Evolutionary conservation across 64 coral and sea anemone species (phyloP).

Genomic region (Cladopsammia gracilis): DNA sequence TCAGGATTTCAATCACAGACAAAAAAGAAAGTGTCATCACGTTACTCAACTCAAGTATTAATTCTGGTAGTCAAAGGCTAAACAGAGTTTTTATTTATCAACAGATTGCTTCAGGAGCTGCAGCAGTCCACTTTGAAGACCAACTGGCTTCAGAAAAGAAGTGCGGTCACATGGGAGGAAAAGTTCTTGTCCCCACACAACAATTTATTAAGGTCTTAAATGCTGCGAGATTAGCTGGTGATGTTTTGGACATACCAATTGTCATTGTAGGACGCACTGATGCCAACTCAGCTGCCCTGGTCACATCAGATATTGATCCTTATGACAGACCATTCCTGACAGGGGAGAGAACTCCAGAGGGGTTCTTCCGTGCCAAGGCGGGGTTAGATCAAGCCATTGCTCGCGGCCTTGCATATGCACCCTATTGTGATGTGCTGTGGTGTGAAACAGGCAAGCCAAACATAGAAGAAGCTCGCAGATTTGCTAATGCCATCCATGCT

Average conservation of each 20-base stretch:
- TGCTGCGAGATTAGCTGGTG: slow-evolving; percentile 90
- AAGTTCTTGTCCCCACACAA: slow-evolving; percentile 94
- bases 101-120: slow-evolving; percentile 93
- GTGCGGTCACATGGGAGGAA: slow-evolving; percentile 99
- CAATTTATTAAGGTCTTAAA: slow-evolving; percentile 96
- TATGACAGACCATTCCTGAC: slow-evolving; percentile 94
- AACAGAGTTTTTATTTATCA: not conserved
- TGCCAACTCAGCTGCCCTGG: slow-evolving; percentile 94
- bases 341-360: slow-evolving; percentile 93
- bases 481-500: slow-evolving; percentile 96
- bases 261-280: slow-evolving; percentile 97
- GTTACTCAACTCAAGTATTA: not conserved
- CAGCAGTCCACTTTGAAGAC: slow-evolving; percentile 98
- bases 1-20: too few relatives aligned
- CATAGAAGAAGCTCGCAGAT: slow-evolving; percentile 92
- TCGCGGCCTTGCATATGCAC: slow-evolving; percentile 92
- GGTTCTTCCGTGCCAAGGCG: slow-evolving; percentile 84
- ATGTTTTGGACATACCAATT: slow-evolving; percentile 85
- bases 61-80: not conserved
- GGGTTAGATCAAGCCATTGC: slow-evolving; percentile 98
- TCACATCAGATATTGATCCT: slow-evolving; percentile 96
- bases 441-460: slow-evolving; percentile 99
- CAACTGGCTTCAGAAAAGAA: slow-evolving; percentile 99
- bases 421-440: slow-evolving; percentile 98
- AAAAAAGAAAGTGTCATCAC: too few relatives aligned